A percentile compares a stretch with the other conserved stretches of the same genome.
Evolutionary conservation across 2,888 invertebrate genomes (phyloP).

Genomic region (Axea sp.): DNA sequence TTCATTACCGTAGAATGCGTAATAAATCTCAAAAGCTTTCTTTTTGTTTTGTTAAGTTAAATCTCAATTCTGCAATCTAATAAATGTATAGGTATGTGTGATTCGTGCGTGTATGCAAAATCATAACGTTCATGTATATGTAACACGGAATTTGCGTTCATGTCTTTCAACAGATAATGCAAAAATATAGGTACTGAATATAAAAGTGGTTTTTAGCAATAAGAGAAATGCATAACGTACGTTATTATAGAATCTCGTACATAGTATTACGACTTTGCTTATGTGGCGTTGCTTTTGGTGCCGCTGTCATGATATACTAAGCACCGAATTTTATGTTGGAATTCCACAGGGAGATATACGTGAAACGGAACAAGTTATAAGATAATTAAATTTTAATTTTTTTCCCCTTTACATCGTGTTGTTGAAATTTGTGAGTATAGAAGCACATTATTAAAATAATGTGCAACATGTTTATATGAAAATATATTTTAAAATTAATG

Average conservation of each 20-base stretch:
- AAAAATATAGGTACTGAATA: constrained; percentile 33
- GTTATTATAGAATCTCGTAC: constrained; percentile 5
- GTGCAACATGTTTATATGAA: too few species aligned
- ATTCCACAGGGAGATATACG: neutral
- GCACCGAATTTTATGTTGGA: constrained; percentile 1
- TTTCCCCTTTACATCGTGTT: neutral
- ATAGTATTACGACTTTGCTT: constrained; percentile 29
- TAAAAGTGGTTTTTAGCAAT: constrained; percentile 41
- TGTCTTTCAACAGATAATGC: constrained; percentile 30
- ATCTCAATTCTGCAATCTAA: constrained; percentile 54
- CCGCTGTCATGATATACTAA: constrained; percentile 11
- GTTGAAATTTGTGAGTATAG: too few species aligned
- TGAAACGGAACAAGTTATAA: neutral
- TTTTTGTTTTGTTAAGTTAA: constrained; percentile 33
- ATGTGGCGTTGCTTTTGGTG: constrained; percentile 4
- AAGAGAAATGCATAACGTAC: constrained; percentile 28
- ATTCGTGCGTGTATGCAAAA: constrained; percentile 4
- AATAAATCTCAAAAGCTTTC: constrained; percentile 44
- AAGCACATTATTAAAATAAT: too few species aligned
- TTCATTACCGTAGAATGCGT: constrained; percentile 30
- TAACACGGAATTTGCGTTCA: constrained; percentile 9
- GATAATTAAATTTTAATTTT: constrained; percentile 22
- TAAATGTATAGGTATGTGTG: constrained; percentile 22
- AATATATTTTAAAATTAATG: too few species aligned
- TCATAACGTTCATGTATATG: constrained; percentile 1